These are phyloP conservation scores for Dromococcyx pavoninus DNA, from an alignment of 2,797 vertebrate genomes.

Conservation along the genomic window DNA sequence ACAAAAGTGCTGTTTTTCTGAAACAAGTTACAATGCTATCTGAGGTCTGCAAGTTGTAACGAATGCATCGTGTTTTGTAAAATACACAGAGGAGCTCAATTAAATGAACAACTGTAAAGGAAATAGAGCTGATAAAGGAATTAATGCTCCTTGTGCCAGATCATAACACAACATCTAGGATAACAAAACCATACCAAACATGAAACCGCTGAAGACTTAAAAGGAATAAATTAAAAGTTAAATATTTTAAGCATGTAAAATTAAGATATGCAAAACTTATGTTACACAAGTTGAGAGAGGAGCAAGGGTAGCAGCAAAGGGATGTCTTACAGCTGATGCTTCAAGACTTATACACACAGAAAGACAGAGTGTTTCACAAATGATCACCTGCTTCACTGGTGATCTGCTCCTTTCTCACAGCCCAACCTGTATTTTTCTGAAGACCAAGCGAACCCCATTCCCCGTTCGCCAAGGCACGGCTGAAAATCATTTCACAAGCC, in stretches of 20 bases:
- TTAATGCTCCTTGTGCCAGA: conserved; percentile 52
- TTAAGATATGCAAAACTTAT: background rate
- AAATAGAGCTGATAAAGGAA: conserved; percentile 72
- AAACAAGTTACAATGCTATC: conserved; percentile 26
- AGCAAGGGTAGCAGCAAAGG: background rate
- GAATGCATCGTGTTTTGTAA: conserved; percentile 65
- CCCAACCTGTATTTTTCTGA: background rate
- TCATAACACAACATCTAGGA: conserved; percentile 65
- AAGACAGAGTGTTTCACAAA: background rate
- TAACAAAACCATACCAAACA: conserved; percentile 67
- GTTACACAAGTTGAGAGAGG: background rate
- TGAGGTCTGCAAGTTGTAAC: conserved; percentile 34
- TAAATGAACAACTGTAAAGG: conserved; percentile 64
- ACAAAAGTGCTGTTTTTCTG: conserved; percentile 30
- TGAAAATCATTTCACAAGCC: background rate
- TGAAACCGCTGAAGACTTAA: conserved; percentile 25
- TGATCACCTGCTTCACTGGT: background rate
- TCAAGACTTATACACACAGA: background rate
- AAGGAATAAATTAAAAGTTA: conserved; percentile 21
- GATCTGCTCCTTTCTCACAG: background rate
- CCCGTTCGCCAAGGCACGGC: background rate
- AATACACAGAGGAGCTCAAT: conserved; percentile 67
- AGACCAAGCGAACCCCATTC: background rate
- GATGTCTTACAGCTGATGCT: background rate
- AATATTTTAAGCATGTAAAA: conserved; percentile 1